Evolutionary conservation across 2,888 invertebrate species (phyloP), one percentile per base, ranked within the genome.

Genomic region (Leptinotarsa rubiginosa): DNA sequence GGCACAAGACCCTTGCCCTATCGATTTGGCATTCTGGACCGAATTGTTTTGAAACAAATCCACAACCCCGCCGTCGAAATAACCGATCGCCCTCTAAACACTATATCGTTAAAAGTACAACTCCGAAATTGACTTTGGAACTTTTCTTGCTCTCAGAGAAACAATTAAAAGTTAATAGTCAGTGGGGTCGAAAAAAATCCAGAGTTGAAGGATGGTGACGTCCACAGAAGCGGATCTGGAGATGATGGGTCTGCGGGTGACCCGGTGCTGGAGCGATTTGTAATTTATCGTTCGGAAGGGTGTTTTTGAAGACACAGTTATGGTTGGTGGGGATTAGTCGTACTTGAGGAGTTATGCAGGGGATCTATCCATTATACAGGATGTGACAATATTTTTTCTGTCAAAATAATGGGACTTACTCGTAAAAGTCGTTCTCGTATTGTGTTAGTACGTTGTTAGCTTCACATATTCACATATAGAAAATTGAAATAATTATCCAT

Each of bases 71-170:
- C n/a, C 5, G n/a, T n/a, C n/a, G 56, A 56, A 56, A 56, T 56
- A 22, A 62, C 62, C 16, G 62, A 62, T 62, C 62, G 18, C 41
- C n/a, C 62, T 59, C 59, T 10, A 31, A 62, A 62, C 62, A 62
- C n/a, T 41, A 62, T 62, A 62, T 41, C 25, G 62, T 62, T 62
- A 62, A 56, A 20, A 62, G 62, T 56, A 69, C 52, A 69, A 69
- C 69, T 69, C 56, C 56, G 56, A 41, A 69, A 69, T 69, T 69
- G 59, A 69, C 69, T 69, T 69, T 69, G 69, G 47, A 69, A 69
- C 69, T 69, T 69, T 56, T 59, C 56, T 16, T 47, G 68, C 20
- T 47, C 56, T 68, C 47, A 20, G 47, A 47, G n/a, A 56, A 54
- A 56, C 47, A 69, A 69, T 69, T 69, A 69, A 69, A 49, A 54